Evolutionary conservation across 2,797 vertebrate species (phyloP).

Genomic region (Salmo trutta): DNA sequence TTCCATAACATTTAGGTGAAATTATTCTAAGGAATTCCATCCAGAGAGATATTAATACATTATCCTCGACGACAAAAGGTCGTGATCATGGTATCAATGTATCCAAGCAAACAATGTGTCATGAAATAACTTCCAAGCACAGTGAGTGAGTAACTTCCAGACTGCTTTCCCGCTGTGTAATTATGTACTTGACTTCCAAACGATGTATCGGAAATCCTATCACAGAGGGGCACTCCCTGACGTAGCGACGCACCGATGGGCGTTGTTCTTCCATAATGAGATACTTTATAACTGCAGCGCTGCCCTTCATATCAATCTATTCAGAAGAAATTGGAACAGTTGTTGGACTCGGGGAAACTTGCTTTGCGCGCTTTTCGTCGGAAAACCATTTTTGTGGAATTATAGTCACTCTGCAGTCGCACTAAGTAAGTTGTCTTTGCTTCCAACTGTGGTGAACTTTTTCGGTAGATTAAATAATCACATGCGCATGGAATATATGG

Average conservation of each 20-base stretch:
- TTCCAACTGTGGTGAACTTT: slow-evolving; percentile 15
- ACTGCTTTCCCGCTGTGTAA: slow-evolving; percentile 54
- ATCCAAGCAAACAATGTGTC: slow-evolving; percentile 55
- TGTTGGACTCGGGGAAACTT: slow-evolving; percentile 36
- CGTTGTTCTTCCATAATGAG: slow-evolving; percentile 86
- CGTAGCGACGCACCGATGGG: slow-evolving; percentile 79
- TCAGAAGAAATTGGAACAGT: slow-evolving; percentile 47
- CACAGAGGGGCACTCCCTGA: slow-evolving; percentile 78
- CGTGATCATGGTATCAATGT: slow-evolving; percentile 55
- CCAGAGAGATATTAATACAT: slow-evolving; percentile 2
- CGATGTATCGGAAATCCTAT: slow-evolving; percentile 65
- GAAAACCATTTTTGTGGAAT: slow-evolving; percentile 53
- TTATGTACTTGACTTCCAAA: slow-evolving; percentile 52
- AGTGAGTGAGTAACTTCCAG: slow-evolving; percentile 43
- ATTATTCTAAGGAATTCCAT: neutral
- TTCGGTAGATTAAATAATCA: neutral
- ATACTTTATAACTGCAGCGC: slow-evolving; percentile 80
- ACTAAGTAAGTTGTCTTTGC: slow-evolving; percentile 68
- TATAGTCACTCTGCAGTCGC: slow-evolving; percentile 49
- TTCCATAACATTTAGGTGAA: no score
- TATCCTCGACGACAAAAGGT: slow-evolving; percentile 26
- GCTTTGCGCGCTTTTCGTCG: slow-evolving; percentile 39
- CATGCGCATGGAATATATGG: neutral
- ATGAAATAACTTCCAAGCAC: slow-evolving; percentile 32
- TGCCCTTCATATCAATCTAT: slow-evolving; percentile 66